Evolutionary conservation across 2,797 vertebrate genomes (phyloP), one percentile per base, ranked within the genome.

Genomic region (Gymnoscopelus braueri): DNA sequence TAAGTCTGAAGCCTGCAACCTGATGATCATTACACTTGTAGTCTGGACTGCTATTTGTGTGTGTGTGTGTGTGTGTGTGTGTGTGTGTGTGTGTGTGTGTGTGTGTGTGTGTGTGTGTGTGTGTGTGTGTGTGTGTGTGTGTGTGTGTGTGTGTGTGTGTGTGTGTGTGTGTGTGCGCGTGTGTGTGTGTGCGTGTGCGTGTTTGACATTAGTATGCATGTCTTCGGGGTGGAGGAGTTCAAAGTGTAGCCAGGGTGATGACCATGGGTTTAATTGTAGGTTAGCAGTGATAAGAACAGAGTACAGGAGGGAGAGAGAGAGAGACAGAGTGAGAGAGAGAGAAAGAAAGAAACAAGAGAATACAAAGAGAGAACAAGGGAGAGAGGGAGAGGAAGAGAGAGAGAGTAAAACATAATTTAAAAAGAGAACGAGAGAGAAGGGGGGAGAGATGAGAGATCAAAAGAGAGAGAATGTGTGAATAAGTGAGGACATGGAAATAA

Each of bases 231-330:
- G 51, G 39, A 11, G 54, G 78, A 68, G 52, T 54, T 83, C 78
- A 83, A 68, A 84, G 79, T 69, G 82, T 78, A 78, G 77, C 69
- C 65, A 75, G 79, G 74, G 78, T 67, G 71, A 69, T 73, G 84
- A 87, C 89, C 86, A 88, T 90, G 82, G 63, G 76, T 82, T 88
- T 83, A 87, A 88, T 87, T 86, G 86, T 83, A 79, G 77, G 87
- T 88, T 79, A 84, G 86, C 68, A 69, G 65, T 78, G 80, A 87
- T 82, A 87, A 39, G 12, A 53, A 52, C 71, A 55, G 58, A 61
- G 44, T 8, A 47, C 1, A 60, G 58, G 35, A 32, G 78, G 55
- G 60, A 58, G 60, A 78, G 66, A 60, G 5, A 48, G 13, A 74
- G 71, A 32, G 70, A 66, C 0, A 57, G 63, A 74, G 57, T 71